Evolutionary conservation across 1,140 invertebrate genomes (phyloP), one percentile per base, ranked within the genome.

Genomic region (Monochamus saltuarius): DNA sequence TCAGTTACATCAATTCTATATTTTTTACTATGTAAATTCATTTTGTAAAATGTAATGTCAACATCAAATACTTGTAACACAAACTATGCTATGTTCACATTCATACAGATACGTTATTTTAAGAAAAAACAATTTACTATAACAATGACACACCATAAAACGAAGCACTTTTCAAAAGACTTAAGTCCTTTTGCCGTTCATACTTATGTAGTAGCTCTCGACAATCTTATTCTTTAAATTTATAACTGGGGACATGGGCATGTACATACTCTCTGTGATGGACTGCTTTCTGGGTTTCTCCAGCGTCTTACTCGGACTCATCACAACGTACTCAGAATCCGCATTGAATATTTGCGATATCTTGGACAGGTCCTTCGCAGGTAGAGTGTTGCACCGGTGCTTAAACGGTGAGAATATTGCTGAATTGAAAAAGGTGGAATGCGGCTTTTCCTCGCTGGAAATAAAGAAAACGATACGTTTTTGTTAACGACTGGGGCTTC

Each of bases 321-420:
- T 74, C 7, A 72, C 62, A 29, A 73, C 67, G 49, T 74, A 74
- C 19, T 74, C 71, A 0, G 63, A 66, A 29, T 74, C 72, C 1
- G 52, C 11, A 2, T 56, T 65, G 47, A 73, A 72, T 13, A 70
- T 65, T 53, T 68, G 70, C 1, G 68, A 72, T 13, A 73, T 65
- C 53, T 64, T 69, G 2, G 61, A 60, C 10, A 70, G 42, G 66
- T 72, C 67, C 56, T 69, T 70, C 17, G 72, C 68, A 0, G 72
- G 72, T 42, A 73, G 40, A 9, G 72, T 73, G 39, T 67, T 69
- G 22, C 67, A 72, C 4, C 66, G 61, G 38, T 70, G 68, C 38
- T 70, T 71, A 17, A 62, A 59, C 7, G 57, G 56, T 10, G 62
- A 50, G 9, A 22, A 16, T 8, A 19, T 13, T 6, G 17, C 19